Base-by-base conservation (phyloP, 1,140 invertebrate genomes). In the Mylabris phalerata region DNA sequence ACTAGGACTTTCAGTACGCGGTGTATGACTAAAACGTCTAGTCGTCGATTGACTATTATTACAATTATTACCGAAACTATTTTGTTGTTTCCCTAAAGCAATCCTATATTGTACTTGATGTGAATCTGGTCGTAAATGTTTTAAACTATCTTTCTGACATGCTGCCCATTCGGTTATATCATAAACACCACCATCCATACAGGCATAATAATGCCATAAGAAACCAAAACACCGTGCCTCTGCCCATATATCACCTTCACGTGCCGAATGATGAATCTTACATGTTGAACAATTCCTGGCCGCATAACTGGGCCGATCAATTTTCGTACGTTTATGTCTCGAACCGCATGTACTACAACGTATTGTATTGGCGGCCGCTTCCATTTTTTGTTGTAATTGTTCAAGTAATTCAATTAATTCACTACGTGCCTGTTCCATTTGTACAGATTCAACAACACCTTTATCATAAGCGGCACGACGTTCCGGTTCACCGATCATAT, bases 211-310 rank as follows among this genome's bases (percentile, higher is more conserved):
- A 77, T 92, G 87, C 88, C 92, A 94, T 43, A 89, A 79, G 62
- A 95, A 84, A 48, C 93, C 92, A 77, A 93, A 82, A 75, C 89
- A 82, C 63, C 84, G 82, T 45, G 89, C 91, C 78, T 97, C 93
- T 45, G 93, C 92, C 94, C 94, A 96, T 62, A 97, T 92, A 74
- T 97, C 94, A 61, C 93, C 93, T 94, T 95, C 92, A 79, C 92
- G 89, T 41, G 92, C 92, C 55, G 90, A 86, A 78, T 97, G 93
- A 63, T 88, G 82, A 67, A 92, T 93, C 75, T 92, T 90, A 77
- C 93, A 96, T 60, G 88, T 84, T 60, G 83, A 80, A 79, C 93
- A 97, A 76, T 89, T 92, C 38, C 93, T 80, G 27, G 93, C 93
- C 46, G 92, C 92, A 75, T 93, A 95, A 72, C 87, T 88, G 42